Conservation (phyloP, 2,113 vertebrate genomes). For the Tylochromis polylepis region DNA sequence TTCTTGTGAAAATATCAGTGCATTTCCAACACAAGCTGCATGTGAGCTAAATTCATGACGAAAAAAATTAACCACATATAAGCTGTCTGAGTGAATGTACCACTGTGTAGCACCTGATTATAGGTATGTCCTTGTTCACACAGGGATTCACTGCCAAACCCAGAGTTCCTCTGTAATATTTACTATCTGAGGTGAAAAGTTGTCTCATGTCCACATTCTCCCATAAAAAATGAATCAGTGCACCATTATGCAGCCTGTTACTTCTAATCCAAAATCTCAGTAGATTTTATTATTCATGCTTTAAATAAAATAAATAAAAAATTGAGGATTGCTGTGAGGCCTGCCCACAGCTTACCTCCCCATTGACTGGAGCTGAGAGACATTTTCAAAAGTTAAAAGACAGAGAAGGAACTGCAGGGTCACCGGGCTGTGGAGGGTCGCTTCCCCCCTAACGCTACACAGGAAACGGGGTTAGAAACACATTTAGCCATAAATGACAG, state of each 20-base stretch:
- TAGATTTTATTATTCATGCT: not conserved
- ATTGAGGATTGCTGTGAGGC: not conserved
- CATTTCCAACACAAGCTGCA: not conserved
- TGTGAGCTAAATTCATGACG: not conserved
- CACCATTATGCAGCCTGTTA: not conserved
- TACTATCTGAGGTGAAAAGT: not conserved
- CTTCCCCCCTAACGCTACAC: conserved; percentile 45
- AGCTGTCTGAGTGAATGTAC: not conserved
- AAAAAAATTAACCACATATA: not conserved
- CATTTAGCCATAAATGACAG: conserved; percentile 69
- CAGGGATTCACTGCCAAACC: conserved; percentile 5
- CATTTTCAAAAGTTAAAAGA: conserved; percentile 13
- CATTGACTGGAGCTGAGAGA: not conserved
- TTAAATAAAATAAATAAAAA: not conserved
- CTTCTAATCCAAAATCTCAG: not conserved
- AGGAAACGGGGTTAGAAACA: conserved; percentile 75
- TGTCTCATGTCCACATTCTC: not conserved
- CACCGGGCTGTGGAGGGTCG: conserved; percentile 81
- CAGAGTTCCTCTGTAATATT: conserved; percentile 25
- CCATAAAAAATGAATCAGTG: not conserved
- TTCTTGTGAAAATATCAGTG: not conserved
- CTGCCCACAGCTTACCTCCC: not conserved
- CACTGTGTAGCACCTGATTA: not conserved
- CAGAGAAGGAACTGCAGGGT: conserved; percentile 61
- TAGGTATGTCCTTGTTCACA: conserved; percentile 26